Conservation (phyloP, 2,797 vertebrate species). For the Amniataba percoides region DNA sequence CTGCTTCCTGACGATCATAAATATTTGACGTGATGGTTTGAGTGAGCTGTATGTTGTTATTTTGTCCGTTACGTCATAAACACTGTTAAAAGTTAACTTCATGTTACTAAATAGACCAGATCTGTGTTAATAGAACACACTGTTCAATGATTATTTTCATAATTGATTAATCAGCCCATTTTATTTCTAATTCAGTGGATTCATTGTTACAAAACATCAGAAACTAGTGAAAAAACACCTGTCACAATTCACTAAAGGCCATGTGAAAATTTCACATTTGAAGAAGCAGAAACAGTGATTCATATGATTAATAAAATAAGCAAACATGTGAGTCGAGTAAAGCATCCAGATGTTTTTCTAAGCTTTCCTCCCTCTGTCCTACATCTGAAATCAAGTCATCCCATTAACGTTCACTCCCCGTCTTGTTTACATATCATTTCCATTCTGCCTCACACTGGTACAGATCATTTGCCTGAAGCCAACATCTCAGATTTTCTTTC, state of each 20-base stretch:
- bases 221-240: too few relatives aligned
- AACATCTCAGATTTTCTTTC: constrained; percentile 4
- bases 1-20: constrained; percentile 31
- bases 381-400: constrained; percentile 30
- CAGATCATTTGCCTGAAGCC: constrained; percentile 39
- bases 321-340: not conserved
- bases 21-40: constrained; percentile 19
- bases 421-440: constrained; percentile 63
- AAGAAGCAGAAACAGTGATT: not conserved
- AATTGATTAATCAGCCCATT: not conserved
- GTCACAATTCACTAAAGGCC: not conserved
- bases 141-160: not conserved
- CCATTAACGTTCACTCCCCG: constrained; percentile 11
- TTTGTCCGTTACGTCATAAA: constrained; percentile 36
- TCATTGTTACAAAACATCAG: not conserved
- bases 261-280: not conserved
- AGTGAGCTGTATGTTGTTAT: constrained; percentile 13
- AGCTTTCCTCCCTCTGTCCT: not conserved
- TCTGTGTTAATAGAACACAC: constrained; percentile 2
- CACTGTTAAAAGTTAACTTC: constrained; percentile 38
- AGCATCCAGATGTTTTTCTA: not conserved
- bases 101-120: constrained; percentile 26
- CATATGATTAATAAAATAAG: not conserved
- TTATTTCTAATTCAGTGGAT: not conserved
- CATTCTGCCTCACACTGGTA: constrained; percentile 27